phyloP scores from a whole-genome alignment of 2,113 vertebrate genomes.

The Chamaea fasciata region DNA sequence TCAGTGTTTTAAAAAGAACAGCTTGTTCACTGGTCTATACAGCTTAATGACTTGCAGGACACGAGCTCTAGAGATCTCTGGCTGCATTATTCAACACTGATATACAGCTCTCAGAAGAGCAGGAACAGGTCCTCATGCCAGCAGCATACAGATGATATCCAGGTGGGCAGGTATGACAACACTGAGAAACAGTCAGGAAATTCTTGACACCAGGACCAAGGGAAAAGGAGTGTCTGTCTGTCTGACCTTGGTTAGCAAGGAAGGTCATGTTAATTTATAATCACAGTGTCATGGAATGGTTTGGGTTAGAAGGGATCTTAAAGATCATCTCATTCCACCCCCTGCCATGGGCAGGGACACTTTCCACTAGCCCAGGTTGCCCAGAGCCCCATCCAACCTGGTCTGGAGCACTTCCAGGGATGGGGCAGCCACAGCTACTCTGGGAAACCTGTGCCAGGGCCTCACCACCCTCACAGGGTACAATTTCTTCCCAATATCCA shows the following conservation, averaged over 20 bases:
- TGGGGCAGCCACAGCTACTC: background rate
- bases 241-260: background rate
- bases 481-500: accelerated
- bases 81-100: background rate
- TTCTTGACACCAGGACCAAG: background rate
- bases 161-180: background rate
- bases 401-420: accelerated
- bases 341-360: background rate
- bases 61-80: background rate
- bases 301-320: background rate
- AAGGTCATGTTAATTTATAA: background rate
- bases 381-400: background rate
- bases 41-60: slow-evolving; percentile 5
- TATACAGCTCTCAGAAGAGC: background rate
- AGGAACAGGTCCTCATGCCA: background rate
- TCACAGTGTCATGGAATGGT: background rate
- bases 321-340: accelerated
- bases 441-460: background rate
- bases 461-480: background rate
- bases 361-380: accelerated
- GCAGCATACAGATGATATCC: background rate
- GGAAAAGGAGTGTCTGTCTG: background rate
- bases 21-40: background rate
- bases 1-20: background rate
- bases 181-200: background rate